Conservation (phyloP, 2,888 invertebrate species). For the Polia nebulosa region DNA sequence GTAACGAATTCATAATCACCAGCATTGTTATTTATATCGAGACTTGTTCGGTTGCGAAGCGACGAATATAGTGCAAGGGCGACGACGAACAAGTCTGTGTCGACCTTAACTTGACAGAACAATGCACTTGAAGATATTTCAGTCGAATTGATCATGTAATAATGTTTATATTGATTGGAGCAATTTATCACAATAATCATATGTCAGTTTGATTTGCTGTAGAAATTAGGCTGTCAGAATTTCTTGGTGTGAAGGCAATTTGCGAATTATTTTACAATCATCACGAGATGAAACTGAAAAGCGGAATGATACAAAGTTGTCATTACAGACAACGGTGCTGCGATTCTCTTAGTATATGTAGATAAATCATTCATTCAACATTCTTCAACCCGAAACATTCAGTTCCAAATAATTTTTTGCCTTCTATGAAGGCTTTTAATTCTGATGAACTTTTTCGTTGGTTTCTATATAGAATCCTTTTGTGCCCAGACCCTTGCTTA, state of each 20-base stretch:
- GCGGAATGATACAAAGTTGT: neutral
- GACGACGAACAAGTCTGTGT: constrained; percentile 43
- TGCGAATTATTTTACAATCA: neutral
- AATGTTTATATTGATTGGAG: constrained; percentile 48
- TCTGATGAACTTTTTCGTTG: too few relatives aligned
- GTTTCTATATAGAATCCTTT: neutral
- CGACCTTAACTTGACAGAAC: constrained; percentile 69
- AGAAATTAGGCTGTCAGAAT: constrained; percentile 25
- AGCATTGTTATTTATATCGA: constrained; percentile 72
- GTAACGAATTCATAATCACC: constrained; percentile 77
- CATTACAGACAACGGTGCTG: neutral
- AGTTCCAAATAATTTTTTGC: neutral
- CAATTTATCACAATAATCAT: constrained; percentile 43
- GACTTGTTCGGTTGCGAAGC: constrained; percentile 69
- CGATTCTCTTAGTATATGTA: neutral
- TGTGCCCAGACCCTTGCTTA: neutral
- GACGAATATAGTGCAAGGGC: constrained; percentile 79
- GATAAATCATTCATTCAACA: neutral
- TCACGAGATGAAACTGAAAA: constrained; percentile 1
- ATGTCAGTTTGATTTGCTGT: constrained; percentile 4
- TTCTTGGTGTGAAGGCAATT: constrained; percentile 5
- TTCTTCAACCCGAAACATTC: neutral
- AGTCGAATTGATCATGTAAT: constrained; percentile 61
- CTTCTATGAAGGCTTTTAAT: neutral
- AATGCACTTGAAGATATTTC: constrained; percentile 60